phyloP scores from a whole-genome alignment of 2,797 vertebrate genomes.

The Melanogrammus aeglefinus region DNA sequence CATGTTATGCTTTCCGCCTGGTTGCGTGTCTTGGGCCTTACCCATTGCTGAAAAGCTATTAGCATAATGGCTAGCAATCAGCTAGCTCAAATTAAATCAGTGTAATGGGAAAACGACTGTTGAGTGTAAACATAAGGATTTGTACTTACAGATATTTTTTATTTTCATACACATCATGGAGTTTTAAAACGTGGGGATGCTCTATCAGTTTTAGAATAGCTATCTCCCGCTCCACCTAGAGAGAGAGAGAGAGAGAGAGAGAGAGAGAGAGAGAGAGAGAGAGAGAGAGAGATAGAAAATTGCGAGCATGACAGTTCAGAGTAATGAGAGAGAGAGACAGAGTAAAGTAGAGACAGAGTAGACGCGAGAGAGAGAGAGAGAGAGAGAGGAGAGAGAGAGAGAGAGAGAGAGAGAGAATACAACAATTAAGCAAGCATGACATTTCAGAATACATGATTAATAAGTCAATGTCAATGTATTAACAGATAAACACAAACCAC shows the following conservation, averaged over 20 bases:
- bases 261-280: conserved; percentile 14
- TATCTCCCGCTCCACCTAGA: conserved; percentile 92
- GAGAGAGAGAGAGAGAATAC: not conserved
- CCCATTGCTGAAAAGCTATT: not conserved
- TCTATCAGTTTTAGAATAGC: conserved; percentile 96
- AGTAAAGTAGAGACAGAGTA: too few relatives aligned
- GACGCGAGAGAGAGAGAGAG: conserved; percentile 18
- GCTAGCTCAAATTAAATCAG: not conserved
- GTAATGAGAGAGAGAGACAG: too few relatives aligned
- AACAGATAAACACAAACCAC: not conserved
- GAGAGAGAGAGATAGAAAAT: not conserved
- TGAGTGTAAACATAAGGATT: conserved; percentile 16
- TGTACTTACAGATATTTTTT: conserved; percentile 95
- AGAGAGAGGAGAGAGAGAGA: not conserved
- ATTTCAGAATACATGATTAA: not conserved
- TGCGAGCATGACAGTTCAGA: too few relatives aligned
- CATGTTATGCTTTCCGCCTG: not conserved
- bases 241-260: conserved; percentile 32
- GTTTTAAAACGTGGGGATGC: conserved; percentile 92
- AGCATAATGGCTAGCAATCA: conserved; percentile 3
- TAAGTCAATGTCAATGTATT: conserved; percentile 2
- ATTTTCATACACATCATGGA: conserved; percentile 95
- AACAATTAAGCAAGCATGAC: conserved; percentile 3
- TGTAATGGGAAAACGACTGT: conserved; percentile 27
- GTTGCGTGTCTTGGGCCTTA: not conserved